Conservation (phyloP, 2,113 vertebrate genomes). For the Indri indri region DNA sequence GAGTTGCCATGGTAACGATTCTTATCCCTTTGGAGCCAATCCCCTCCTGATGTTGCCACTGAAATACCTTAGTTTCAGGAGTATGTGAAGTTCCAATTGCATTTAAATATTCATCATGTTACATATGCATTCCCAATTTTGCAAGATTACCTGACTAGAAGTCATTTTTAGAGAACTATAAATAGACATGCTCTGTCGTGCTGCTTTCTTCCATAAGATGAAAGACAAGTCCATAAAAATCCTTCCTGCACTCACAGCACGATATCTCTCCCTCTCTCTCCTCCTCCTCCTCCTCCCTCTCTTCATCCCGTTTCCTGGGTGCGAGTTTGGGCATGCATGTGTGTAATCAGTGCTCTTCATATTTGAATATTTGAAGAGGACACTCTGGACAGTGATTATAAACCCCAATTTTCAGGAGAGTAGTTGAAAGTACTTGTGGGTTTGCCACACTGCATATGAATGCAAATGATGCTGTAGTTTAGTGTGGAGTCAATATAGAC, state of each 20-base stretch:
- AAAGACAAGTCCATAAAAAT: conserved; percentile 65
- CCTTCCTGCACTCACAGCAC: not conserved
- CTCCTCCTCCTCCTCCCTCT: not conserved
- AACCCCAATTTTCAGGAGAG: not conserved
- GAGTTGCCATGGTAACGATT: conserved; percentile 70
- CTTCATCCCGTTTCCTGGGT: not conserved
- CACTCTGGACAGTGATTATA: not conserved
- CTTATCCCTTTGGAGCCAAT: conserved; percentile 48
- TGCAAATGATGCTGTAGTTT: not conserved
- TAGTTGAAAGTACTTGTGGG: not conserved
- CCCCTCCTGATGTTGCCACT: conserved; percentile 44
- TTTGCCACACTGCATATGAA: not conserved
- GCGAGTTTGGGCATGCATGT: not conserved
- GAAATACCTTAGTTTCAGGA: conserved; percentile 60
- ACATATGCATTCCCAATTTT: conserved; percentile 58
- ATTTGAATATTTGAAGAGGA: conserved; percentile 24
- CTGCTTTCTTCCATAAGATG: conserved; percentile 47
- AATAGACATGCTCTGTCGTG: conserved; percentile 56
- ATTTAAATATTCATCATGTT: conserved; percentile 75
- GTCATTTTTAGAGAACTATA: conserved; percentile 61
- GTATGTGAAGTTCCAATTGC: conserved; percentile 39
- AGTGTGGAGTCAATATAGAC: not conserved
- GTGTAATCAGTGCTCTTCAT: not conserved
- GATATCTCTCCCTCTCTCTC: not conserved
- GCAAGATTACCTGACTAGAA: conserved; percentile 69